Evolutionary conservation across 92 coral and sea anemone species (phyloP).

Genomic region (Porites evermanni): DNA sequence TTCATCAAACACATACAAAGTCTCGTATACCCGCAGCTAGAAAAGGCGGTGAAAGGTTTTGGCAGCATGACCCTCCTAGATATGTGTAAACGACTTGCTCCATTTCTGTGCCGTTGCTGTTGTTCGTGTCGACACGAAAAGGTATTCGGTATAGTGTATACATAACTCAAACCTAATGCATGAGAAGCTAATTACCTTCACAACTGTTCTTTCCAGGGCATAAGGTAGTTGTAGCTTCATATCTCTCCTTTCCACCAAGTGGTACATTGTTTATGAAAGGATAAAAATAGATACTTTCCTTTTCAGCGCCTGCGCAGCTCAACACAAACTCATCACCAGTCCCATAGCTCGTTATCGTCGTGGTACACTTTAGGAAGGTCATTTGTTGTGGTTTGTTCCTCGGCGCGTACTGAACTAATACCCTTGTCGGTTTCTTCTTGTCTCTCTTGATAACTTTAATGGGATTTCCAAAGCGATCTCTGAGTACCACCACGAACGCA

Average conservation of each 20-base stretch:
- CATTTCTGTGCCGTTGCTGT: too few species aligned
- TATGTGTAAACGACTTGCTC: too few species aligned
- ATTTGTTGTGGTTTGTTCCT: constrained; percentile 15
- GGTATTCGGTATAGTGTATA: too few species aligned
- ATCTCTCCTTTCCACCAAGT: constrained; percentile 47
- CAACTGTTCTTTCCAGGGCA: constrained; percentile 71
- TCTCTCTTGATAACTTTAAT: constrained; percentile 4
- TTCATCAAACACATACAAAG: too few species aligned
- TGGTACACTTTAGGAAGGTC: constrained; percentile 48
- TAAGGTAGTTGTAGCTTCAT: constrained; percentile 54
- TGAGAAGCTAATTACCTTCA: constrained; percentile 35
- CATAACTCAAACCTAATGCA: too few species aligned
- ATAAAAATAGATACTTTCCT: constrained; percentile 51
- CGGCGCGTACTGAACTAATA: constrained; percentile 68
- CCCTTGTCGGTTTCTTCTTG: background rate
- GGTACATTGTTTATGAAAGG: constrained; percentile 69
- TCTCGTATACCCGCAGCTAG: too few species aligned
- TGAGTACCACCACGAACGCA: constrained; percentile 51
- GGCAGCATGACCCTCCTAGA: too few species aligned
- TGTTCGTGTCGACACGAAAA: too few species aligned
- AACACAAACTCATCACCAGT: constrained; percentile 39
- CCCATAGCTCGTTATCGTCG: background rate
- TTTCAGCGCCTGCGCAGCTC: constrained; percentile 50
- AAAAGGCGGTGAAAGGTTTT: too few species aligned
- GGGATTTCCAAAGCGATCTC: constrained; percentile 55